Percentiles rank a stretch among this genome's conserved stretches.
These are phyloP conservation scores for Trochalopteron elliotii DNA, from an alignment of 2,113 vertebrate species.

Conservation along the genomic window DNA sequence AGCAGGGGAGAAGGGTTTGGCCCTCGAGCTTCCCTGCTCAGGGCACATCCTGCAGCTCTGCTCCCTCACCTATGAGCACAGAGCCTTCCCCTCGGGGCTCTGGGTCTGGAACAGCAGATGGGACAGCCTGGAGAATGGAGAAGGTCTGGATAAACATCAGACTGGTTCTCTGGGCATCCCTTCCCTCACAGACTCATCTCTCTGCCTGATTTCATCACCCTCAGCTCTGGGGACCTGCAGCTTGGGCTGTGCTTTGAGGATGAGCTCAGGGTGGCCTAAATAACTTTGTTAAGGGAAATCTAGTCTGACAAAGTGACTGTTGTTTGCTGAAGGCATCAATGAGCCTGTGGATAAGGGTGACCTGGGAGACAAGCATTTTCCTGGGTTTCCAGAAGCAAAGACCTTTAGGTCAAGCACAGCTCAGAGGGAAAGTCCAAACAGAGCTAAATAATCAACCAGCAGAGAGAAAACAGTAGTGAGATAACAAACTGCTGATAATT, in stretches of 20 bases:
- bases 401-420: neutral
- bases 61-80: neutral
- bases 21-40: neutral
- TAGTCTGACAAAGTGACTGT: fast-evolving
- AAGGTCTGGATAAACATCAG: fast-evolving
- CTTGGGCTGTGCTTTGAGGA: neutral
- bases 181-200: fast-evolving
- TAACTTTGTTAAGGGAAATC: neutral
- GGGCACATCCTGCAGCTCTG: neutral
- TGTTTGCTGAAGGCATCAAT: neutral
- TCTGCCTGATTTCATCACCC: neutral
- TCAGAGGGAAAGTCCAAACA: neutral
- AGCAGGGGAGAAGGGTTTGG: neutral
- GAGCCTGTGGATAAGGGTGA: neutral
- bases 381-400: neutral
- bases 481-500: neutral
- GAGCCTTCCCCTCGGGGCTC: neutral
- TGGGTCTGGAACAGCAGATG: neutral
- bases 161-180: neutral
- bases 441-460: neutral
- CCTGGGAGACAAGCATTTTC: neutral
- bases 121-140: neutral
- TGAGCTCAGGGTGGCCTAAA: neutral
- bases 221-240: neutral
- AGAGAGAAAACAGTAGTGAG: neutral